Evolutionary conservation across 2,888 invertebrate genomes (phyloP), one percentile per base, ranked within the genome.

Genomic region (Drosophila maculinotata): DNA sequence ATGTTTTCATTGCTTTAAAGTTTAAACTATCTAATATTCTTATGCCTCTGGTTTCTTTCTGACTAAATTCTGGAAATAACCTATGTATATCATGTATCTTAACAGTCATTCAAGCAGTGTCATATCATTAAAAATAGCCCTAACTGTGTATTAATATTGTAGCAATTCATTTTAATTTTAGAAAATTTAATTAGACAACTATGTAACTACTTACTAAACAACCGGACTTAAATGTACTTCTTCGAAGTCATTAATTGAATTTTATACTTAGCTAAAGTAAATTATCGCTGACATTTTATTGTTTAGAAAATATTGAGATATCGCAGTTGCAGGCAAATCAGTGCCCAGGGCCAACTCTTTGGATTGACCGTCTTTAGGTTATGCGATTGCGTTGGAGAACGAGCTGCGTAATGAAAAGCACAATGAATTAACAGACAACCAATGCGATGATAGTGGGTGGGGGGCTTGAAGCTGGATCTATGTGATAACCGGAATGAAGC

Each of bases 341-440:
- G 28, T 31, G 23, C 6, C 9, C 8, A 12, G 26, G 20, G 20
- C 30, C 17, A 49, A n/a, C 33, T 9, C n/a, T 14, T n/a, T 52
- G 52, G 31, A n/a, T 14, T 8, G 38, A 10, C 15, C n/a, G 9
- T 17, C 52, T 25, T 9, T 41, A 26, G 25, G 14, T 33, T 8
- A 8, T 14, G 30, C 20, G 20, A 3, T 20, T 20, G 20, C 20
- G 20, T 2, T 3, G 20, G 20, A 2, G 45, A 15, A 7, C 28
- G 68, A 53, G 42, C 31, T 63, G 53, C 66, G 62, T 78, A 81
- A 84, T 81, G 72, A 75, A 73, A 76, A 39, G 65, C 59, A 51
- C 51, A 74, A 72, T 82, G 86, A 72, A 75, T 76, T 80, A 78
- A 80, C 74, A 68, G 70, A 31, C 76, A 51, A 42, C 76, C 51